Evolutionary conservation across 2,888 invertebrate genomes (phyloP).

Genomic region (Gibbula magus): DNA sequence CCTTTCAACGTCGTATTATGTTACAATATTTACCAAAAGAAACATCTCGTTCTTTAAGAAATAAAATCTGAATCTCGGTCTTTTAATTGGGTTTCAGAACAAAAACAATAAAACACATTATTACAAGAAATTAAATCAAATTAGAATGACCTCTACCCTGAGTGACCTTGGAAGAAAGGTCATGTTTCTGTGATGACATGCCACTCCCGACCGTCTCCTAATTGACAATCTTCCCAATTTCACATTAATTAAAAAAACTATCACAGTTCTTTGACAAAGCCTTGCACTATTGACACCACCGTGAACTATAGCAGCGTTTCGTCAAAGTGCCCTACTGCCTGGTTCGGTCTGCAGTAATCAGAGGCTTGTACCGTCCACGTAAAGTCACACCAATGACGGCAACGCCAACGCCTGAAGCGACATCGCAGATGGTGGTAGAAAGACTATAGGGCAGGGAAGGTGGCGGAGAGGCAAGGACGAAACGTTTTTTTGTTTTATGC

Average conservation of each 20-base stretch:
- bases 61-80: too few relatives aligned
- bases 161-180: slow-evolving; percentile 5
- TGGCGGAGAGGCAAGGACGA: background rate
- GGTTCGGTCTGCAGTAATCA: background rate
- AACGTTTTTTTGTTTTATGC: slow-evolving; percentile 30
- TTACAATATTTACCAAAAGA: too few relatives aligned
- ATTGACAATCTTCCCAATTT: slow-evolving; percentile 15
- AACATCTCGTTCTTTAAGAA: too few relatives aligned
- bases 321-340: slow-evolving; percentile 5
- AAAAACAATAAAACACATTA: too few relatives aligned
- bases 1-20: too few relatives aligned
- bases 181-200: background rate
- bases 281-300: slow-evolving; percentile 6
- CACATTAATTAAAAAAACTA: slow-evolving; percentile 19
- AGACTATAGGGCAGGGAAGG: background rate
- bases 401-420: slow-evolving; percentile 14
- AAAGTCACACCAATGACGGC: background rate
- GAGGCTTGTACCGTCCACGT: background rate
- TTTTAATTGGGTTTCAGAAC: too few relatives aligned
- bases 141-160: background rate
- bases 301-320: background rate
- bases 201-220: background rate
- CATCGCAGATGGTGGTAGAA: slow-evolving; percentile 16
- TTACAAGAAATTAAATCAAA: too few relatives aligned
- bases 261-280: slow-evolving; percentile 12